Conservation (phyloP, 1,140 invertebrate genomes). For the Drosophila prosaltans region DNA sequence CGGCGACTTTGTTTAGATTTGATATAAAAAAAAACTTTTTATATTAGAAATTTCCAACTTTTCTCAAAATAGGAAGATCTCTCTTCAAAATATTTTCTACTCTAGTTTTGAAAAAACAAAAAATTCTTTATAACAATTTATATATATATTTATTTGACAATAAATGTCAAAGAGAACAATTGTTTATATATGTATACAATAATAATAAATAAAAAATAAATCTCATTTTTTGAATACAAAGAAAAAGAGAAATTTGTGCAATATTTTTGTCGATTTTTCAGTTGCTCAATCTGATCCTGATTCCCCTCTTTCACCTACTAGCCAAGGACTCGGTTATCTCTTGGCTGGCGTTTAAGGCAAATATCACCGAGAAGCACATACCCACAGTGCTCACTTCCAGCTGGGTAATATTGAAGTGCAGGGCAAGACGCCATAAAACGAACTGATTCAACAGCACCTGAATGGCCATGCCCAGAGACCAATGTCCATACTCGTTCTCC, state of each 20-base stretch:
- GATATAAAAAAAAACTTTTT: neutral
- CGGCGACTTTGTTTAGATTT: neutral
- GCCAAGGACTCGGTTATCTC: slow-evolving; percentile 43
- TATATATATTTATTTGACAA: slow-evolving; percentile 13
- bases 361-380: slow-evolving; percentile 68
- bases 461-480: slow-evolving; percentile 55
- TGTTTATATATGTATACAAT: neutral
- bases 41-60: neutral
- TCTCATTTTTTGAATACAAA: neutral
- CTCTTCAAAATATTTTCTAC: neutral
- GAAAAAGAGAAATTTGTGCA: neutral
- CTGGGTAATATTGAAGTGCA: slow-evolving; percentile 58
- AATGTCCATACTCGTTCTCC: slow-evolving; percentile 46
- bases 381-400: slow-evolving; percentile 64
- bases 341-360: slow-evolving; percentile 63
- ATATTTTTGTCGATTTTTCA: neutral
- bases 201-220: slow-evolving; percentile 1
- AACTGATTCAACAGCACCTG: slow-evolving; percentile 67
- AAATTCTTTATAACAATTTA: neutral
- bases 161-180: neutral
- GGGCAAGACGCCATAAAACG: slow-evolving; percentile 59
- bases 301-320: slow-evolving; percentile 25
- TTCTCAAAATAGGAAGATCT: neutral
- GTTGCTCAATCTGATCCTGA: too few species aligned
- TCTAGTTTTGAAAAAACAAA: neutral